Base-by-base conservation (phyloP, 2,888 invertebrate genomes). In the Drymonia ruficornis region DNA sequence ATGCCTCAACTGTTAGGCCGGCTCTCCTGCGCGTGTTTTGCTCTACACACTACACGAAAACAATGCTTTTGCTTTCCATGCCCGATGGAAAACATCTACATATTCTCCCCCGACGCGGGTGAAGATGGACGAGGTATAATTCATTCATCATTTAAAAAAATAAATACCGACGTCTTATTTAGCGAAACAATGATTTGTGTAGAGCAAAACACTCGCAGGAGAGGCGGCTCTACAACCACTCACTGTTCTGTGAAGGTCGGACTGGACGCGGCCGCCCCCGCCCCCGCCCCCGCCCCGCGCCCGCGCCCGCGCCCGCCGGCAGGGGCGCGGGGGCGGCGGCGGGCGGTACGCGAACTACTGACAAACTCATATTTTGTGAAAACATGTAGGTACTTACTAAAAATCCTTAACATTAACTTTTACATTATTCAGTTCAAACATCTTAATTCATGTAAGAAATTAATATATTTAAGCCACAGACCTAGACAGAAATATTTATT, bases 1-100 rank as follows among this genome's bases (percentile, higher is more conserved):
- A 84, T 84, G 85, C 85, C 77, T 83, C 82, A 75, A 79, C 74
- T 74, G 83, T 78, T 71, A n/a, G n/a, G n/a, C n/a, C n/a, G n/a
- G n/a, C n/a, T n/a, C n/a, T n/a, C n/a, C n/a, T n/a, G n/a, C n/a
- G n/a, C n/a, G n/a, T n/a, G n/a, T n/a, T n/a, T n/a, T n/a, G n/a
- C n/a, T n/a, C n/a, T n/a, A n/a, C n/a, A n/a, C n/a, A n/a, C n/a
- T n/a, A n/a, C n/a, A n/a, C n/a, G n/a, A n/a, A n/a, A n/a, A n/a
- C n/a, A n/a, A n/a, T n/a, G n/a, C n/a, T n/a, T n/a, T n/a, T n/a
- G n/a, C n/a, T n/a, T n/a, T n/a, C n/a, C n/a, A n/a, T n/a, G n/a
- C n/a, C n/a, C n/a, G n/a, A n/a, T n/a, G n/a, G n/a, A n/a, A n/a
- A n/a, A n/a, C n/a, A n/a, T n/a, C n/a, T n/a, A n/a, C n/a, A n/a